Base-by-base conservation (phyloP, 1,140 invertebrate species). In the Thalassaphorura encarpata region DNA sequence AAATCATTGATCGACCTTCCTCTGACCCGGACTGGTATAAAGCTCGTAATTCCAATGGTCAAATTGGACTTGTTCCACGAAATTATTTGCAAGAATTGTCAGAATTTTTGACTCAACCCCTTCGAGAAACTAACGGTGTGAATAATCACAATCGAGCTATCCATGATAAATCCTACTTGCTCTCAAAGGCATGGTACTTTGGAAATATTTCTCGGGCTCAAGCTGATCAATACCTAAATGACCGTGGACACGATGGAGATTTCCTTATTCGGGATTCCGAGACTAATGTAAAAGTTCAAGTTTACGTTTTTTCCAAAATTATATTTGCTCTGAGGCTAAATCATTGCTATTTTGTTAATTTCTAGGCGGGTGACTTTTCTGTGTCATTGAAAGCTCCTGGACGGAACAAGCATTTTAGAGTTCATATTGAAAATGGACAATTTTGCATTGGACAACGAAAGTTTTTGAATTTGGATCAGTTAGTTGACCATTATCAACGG, bases 21-120 rank as follows among this genome's bases (percentile, higher is more conserved):
- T 88, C 92, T 52, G 96, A 99, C 78, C 95, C 96, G 0, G 95
- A 99, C 74, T 99, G 94, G 94, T 97, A 90, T 77, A 85, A 87
- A 70, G 95, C 95, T 39, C 78, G 93, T 53, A 98, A 97, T 75
- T 82, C 82, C 42, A 83, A 85, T 69, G 93, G 93, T 13, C 84
- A 77, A 51, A 80, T 90, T 55, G 95, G 95, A 47, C 13, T 39
- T 3, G 91, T 98, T 64, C 95, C 95, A 36, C 80, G 91, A 56
- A 99, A 98, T 77, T 98, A 98, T 77, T 80, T 98, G 61, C 89
- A 81, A 69, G 75, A 78, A 56, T 58, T 62, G 40, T 62, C 45
- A 66, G 87, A 89, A 73, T 90, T 89, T 73, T 76, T 90, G 65
- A 84, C 86, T 49, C 84, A 87, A 69, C 84, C 86, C 52, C 85